These are phyloP conservation scores for Zootermopsis nevadensis DNA, from an alignment of 2,888 invertebrate species.

Conservation along the genomic window DNA sequence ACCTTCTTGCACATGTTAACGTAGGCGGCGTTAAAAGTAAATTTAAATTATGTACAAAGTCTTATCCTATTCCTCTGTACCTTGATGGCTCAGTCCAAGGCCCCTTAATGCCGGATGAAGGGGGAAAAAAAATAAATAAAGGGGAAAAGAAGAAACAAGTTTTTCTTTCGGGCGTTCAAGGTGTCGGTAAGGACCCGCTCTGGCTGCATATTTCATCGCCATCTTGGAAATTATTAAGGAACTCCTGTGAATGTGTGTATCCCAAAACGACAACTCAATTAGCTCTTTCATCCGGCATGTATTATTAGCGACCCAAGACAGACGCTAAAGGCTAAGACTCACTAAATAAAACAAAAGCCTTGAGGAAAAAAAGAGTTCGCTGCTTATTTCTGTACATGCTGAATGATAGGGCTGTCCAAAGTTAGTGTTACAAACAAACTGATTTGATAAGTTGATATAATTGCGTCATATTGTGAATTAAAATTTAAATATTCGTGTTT, in stretches of 20 bases:
- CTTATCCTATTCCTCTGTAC: conserved; percentile 44
- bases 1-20: conserved; percentile 52
- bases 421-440: background rate
- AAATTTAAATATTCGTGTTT: too few relatives aligned
- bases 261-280: conserved; percentile 55
- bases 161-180: conserved; percentile 45
- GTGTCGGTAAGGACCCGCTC: conserved; percentile 46
- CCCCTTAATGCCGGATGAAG: conserved; percentile 51
- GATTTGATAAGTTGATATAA: too few relatives aligned
- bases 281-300: conserved; percentile 54
- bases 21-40: conserved; percentile 54
- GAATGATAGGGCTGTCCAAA: conserved; percentile 10
- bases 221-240: conserved; percentile 52
- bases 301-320: conserved; percentile 49
- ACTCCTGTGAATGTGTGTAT: conserved; percentile 52
- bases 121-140: conserved; percentile 32
- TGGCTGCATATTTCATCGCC: conserved; percentile 53
- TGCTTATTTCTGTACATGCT: conserved; percentile 40
- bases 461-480: too few relatives aligned
- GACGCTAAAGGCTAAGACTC: conserved; percentile 38
- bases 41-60: conserved; percentile 53
- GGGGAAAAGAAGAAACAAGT: conserved; percentile 14
- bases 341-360: conserved; percentile 50
- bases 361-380: conserved; percentile 37
- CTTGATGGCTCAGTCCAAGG: conserved; percentile 48